Evolutionary conservation across 2,113 vertebrate genomes (phyloP), one percentile per base, ranked within the genome.

Genomic region (Crypturellus undulatus): DNA sequence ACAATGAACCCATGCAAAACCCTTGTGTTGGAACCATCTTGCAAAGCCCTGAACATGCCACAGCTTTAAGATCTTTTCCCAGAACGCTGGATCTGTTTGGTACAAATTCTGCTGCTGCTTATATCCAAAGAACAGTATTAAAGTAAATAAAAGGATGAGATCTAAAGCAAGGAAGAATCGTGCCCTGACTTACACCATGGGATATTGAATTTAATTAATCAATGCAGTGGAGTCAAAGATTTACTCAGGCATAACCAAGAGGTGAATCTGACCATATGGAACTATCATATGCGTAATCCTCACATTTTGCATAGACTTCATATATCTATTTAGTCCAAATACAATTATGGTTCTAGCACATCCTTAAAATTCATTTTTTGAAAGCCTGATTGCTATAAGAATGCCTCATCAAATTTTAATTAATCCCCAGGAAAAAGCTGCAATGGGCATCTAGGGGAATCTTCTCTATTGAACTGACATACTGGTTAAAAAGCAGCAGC

Each of bases 331-430:
- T 87, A 79, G 10, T 3, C 14, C 1, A 7, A 56, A 38, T 51
- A 69, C 2, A 51, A 4, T 72, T 84, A 43, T 4, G 22, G 24
- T 71, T 93, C n/a, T 62, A 54, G 20, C 30, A 5, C 1, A 0
- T 59, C 25, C 67, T 89, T 91, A 91, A 91, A 81, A 89, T 76
- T 72, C 0, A n/a, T 40, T 90, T 95, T 54, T 47, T 81, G 64
- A 81, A 82, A 90, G 28, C 26, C 65, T 62, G 42, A 64, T 84
- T 62, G 52, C 40, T 2, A 8, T 79, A 77, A 79, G 43, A 87
- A 87, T 79, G 75, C 6, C 34, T 73, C 26, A 89, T 92, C 43
- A 87, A 82, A 77, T 69, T 92, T 91, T 94, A 96, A 89, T 92
- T 87, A 77, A 92, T 92, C 82, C 70, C 84, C 81, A 71, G 89